A percentile compares a stretch with the other conserved stretches of the same genome.
Evolutionary conservation across 2,797 vertebrate genomes (phyloP).

Genomic region (Rallus crepitans): DNA sequence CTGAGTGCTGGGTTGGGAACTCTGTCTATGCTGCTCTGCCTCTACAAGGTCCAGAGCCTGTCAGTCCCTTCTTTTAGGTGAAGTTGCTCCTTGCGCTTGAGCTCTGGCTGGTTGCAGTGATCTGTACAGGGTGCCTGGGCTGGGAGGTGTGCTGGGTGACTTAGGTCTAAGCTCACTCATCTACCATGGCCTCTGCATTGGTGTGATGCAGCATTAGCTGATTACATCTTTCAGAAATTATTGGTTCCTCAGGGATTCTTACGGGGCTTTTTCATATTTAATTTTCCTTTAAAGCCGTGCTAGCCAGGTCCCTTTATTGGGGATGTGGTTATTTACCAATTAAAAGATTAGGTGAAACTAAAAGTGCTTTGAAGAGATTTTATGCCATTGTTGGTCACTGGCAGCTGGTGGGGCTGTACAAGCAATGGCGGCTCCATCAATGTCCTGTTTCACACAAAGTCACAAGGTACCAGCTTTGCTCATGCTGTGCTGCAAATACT

Average conservation of each 20-base stretch:
- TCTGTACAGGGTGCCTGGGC: neutral
- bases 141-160: neutral
- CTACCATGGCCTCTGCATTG: rapidly evolving
- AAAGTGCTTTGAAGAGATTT: neutral
- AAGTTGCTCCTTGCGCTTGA: rapidly evolving
- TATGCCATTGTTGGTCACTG: rapidly evolving
- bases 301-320: neutral
- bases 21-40: neutral
- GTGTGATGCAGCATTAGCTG: neutral
- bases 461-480: neutral
- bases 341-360: neutral
- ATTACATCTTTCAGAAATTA: neutral
- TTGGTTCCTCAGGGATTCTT: neutral
- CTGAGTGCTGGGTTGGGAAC: neutral
- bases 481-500: rapidly evolving
- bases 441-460: neutral
- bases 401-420: neutral
- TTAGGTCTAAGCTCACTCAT: neutral
- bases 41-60: neutral
- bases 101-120: neutral
- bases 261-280: neutral
- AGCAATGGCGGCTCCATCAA: rapidly evolving
- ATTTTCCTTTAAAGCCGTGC: neutral
- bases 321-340: rapidly evolving
- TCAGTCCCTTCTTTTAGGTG: neutral